Percentiles rank a stretch among this genome's conserved stretches.
Conservation (phyloP, 2,113 vertebrate genomes). For the Bothrops jararaca region DNA sequence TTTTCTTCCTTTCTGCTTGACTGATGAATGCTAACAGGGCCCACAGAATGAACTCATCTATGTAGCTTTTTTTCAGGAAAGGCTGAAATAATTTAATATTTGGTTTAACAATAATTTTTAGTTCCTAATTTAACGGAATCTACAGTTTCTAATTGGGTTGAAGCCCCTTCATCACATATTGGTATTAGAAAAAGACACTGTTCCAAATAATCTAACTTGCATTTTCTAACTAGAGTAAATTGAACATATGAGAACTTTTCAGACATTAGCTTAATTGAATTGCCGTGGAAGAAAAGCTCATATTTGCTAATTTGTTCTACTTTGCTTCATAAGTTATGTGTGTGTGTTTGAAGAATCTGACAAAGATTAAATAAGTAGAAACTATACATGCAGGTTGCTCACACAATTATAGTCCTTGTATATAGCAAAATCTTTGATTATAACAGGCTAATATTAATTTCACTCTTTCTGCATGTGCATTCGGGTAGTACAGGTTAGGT, state of each 20-base stretch:
- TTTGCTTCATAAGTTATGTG: not conserved
- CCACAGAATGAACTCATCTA: not conserved
- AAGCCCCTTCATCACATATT: not conserved
- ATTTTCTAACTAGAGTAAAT: not conserved
- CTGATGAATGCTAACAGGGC: not conserved
- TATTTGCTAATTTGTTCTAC: not conserved
- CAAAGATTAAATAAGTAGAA: not conserved
- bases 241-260: not conserved
- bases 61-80: not conserved
- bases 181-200: not conserved
- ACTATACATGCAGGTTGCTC: not conserved
- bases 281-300: not conserved
- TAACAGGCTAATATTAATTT: not conserved
- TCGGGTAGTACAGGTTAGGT: not conserved
- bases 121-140: not conserved
- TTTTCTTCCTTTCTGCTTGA: not conserved
- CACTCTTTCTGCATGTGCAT: not conserved
- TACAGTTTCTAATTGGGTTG: not conserved
- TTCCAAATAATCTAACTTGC: not conserved
- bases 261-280: not conserved
- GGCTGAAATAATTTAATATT: not conserved
- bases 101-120: not conserved
- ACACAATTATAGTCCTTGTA: not conserved
- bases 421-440: not conserved
- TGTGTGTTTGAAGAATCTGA: not conserved